Conservation (phyloP, 2,113 vertebrate genomes). For the Oreochromis aureus region DNA sequence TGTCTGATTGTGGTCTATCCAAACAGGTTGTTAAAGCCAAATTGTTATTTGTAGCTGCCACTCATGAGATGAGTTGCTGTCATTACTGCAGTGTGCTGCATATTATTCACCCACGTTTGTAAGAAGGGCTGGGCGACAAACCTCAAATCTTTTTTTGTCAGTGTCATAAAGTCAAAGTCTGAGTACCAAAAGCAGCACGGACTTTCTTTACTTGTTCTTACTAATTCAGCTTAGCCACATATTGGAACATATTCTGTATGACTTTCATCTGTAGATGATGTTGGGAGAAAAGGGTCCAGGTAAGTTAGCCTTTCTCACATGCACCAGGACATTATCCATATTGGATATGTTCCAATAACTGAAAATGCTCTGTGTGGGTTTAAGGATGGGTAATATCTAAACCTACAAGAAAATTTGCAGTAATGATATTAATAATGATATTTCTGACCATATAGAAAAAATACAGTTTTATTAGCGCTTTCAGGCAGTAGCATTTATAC, state of each 20-base stretch:
- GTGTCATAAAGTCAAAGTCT: not conserved
- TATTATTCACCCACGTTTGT: not conserved
- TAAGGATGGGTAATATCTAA: not conserved
- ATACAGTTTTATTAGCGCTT: not conserved
- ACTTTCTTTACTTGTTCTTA: not conserved
- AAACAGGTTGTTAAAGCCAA: not conserved
- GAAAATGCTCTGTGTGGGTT: not conserved
- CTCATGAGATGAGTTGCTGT: not conserved
- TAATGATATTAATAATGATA: not conserved
- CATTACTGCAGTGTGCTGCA: not conserved
- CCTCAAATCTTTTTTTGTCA: not conserved
- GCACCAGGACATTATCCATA: not conserved
- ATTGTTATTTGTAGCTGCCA: not conserved
- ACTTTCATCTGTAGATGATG: not conserved
- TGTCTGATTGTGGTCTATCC: not conserved
- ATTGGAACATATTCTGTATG: not conserved
- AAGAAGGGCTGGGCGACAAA: not conserved
- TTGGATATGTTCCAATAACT: not conserved
- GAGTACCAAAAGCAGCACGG: not conserved
- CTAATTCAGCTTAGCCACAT: not conserved
- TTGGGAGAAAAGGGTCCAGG: not conserved
- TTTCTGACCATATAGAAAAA: not conserved
- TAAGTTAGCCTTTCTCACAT: not conserved
- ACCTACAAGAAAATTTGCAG: not conserved
- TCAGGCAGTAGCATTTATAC: fast-evolving